Evolutionary conservation across 2,888 invertebrate genomes (phyloP), one percentile per base, ranked within the genome.

Genomic region (Piscicola geometra): DNA sequence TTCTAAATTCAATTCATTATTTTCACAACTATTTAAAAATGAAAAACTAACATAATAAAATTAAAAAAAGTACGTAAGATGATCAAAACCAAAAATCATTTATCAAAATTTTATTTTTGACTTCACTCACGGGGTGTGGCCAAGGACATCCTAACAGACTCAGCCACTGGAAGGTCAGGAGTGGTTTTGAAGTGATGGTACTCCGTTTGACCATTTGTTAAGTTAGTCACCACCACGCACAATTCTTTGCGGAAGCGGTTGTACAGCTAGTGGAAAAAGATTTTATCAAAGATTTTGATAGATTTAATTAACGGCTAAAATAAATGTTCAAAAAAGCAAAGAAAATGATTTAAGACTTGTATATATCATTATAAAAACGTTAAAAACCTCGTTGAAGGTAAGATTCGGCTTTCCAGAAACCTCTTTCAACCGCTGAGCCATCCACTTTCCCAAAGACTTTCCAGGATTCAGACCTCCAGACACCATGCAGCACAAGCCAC

Each of bases 131-230:
- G 83, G 76, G 84, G 84, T 28, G 82, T 81, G 1, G 83, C 77
- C 80, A 83, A 82, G 21, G 84, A 82, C 84, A 84, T 84, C 75
- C 83, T 80, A 60, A 83, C 81, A 3, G 84, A 83, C 3, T 81
- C 76, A 35, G 81, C 76, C 33, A 84, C 81, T 1, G 83, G 81
- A 79, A 84, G 81, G 77, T 83, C 81, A 21, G 84, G 84, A 9
- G 83, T 82, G 12, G 84, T 84, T 78, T 84, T 84, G 0, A 81
- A 81, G 74, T 84, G 84, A 73, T 82, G 83, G 77, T 83, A 84
- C 75, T 83, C 83, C 0, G 81, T 80, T 25, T 77, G 80, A 81
- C 82, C 83, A 77, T 82, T 82, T 76, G 82, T 84, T 30, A 84
- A 76, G 76, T 84, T 84, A 1, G 83, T 83, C 3, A 83, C 83